phyloP scores from a whole-genome alignment of 1,140 invertebrate species.

The Pissodes strobi region DNA sequence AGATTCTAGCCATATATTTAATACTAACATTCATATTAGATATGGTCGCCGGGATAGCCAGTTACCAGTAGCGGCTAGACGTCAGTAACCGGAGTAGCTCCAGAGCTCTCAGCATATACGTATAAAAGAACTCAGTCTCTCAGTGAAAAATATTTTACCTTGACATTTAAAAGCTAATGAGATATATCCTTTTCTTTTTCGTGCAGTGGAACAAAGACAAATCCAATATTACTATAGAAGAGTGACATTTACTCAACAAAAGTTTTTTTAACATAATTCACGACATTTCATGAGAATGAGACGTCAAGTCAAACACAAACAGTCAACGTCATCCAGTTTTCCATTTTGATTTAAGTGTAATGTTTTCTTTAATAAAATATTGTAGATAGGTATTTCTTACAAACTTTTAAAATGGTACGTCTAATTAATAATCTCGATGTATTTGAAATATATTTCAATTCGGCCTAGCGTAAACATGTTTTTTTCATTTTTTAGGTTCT shows the following conservation, averaged over 20 bases:
- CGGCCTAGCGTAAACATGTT: not conserved
- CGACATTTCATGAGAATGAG: not conserved
- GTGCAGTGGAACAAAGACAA: no score
- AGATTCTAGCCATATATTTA: no score
- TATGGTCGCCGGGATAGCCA: no score
- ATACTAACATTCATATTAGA: no score
- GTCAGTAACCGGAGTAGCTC: no score
- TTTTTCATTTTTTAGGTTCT: constrained; percentile 82
- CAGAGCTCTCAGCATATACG: no score
- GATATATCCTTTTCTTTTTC: no score
- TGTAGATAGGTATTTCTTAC: constrained; percentile 10
- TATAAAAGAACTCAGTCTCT: no score
- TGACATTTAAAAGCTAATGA: no score
- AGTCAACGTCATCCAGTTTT: constrained; percentile 29
- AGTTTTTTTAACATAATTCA: not conserved
- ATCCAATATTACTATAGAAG: not conserved
- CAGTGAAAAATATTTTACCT: no score
- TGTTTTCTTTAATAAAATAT: constrained; percentile 29
- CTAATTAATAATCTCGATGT: not conserved
- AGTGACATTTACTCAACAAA: not conserved
- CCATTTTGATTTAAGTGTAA: constrained; percentile 25
- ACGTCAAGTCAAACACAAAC: constrained; percentile 11
- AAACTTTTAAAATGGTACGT: constrained; percentile 24
- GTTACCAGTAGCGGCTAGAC: no score
- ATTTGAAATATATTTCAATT: not conserved